These are phyloP conservation scores for Phortica magna DNA, from an alignment of 2,888 invertebrate genomes.

Conservation along the genomic window DNA sequence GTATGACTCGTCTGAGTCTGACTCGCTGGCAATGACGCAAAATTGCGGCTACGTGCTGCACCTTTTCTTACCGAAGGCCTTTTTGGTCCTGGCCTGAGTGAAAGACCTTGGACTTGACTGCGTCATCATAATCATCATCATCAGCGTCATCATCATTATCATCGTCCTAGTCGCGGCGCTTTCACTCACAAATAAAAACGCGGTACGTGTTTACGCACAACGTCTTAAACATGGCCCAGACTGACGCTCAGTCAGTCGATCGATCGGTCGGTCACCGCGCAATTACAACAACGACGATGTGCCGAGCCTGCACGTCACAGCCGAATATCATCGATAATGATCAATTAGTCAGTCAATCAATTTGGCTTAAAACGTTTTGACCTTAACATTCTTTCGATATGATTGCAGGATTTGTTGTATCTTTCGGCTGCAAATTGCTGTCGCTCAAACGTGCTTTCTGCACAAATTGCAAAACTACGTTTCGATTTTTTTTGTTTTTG, in stretches of 20 bases:
- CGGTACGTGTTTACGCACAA: slow-evolving; percentile 17
- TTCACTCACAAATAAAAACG: slow-evolving; percentile 40
- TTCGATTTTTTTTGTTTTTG: too few relatives aligned
- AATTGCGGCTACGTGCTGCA: slow-evolving; percentile 74
- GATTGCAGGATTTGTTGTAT: neutral
- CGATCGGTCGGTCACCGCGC: slow-evolving; percentile 30
- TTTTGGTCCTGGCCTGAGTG: neutral
- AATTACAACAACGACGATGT: slow-evolving; percentile 3
- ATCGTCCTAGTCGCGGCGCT: neutral
- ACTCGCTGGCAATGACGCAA: slow-evolving; percentile 42
- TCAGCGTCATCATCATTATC: neutral
- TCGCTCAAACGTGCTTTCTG: neutral
- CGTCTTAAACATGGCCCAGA: too few relatives aligned
- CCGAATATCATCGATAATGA: slow-evolving; percentile 54
- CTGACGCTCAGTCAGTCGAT: slow-evolving; percentile 17
- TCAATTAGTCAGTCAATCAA: slow-evolving; percentile 57
- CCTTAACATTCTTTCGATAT: slow-evolving; percentile 22
- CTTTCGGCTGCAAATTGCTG: neutral
- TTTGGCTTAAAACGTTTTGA: slow-evolving; percentile 16
- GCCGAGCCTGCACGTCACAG: too few relatives aligned
- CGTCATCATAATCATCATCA: neutral
- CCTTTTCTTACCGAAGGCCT: neutral
- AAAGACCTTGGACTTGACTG: neutral
- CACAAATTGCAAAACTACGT: too few relatives aligned
- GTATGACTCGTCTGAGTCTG: neutral